phyloP scores from a whole-genome alignment of 2,888 invertebrate species.

The Plebejus argus region DNA sequence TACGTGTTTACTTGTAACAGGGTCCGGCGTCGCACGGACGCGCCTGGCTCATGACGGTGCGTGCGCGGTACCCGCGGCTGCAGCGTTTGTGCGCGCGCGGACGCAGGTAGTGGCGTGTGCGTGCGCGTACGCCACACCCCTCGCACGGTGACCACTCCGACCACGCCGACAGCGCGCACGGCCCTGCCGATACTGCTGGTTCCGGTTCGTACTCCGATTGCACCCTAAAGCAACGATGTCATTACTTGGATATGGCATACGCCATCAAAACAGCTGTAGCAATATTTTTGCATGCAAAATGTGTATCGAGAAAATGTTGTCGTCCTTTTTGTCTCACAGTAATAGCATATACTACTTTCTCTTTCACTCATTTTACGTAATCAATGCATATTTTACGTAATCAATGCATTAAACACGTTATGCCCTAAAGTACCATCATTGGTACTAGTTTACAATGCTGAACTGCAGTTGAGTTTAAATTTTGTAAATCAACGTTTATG shows the following conservation, averaged over 20 bases:
- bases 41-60: slow-evolving; percentile 68
- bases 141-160: slow-evolving; percentile 88
- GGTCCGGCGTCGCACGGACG: slow-evolving; percentile 71
- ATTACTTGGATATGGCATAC: no score
- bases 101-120: slow-evolving; percentile 84
- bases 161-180: slow-evolving; percentile 88
- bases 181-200: slow-evolving; percentile 62
- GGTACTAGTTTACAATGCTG: no score
- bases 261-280: no score
- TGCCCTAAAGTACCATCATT: slow-evolving; percentile 48
- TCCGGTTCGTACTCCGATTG: slow-evolving; percentile 74
- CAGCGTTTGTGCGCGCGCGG: slow-evolving; percentile 84
- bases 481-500: no score
- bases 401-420: no score
- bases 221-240: slow-evolving; percentile 60
- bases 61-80: slow-evolving; percentile 67
- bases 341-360: no score
- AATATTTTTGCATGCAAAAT: no score
- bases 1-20: slow-evolving; percentile 55
- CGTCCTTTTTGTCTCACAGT: no score
- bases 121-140: slow-evolving; percentile 86
- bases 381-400: no score
- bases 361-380: no score
- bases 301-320: no score
- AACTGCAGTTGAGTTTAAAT: no score